A percentile compares a stretch with the other conserved stretches of the same genome.
Evolutionary conservation across 2,888 invertebrate genomes (phyloP).

Genomic region (Rugalucina vietnamica): DNA sequence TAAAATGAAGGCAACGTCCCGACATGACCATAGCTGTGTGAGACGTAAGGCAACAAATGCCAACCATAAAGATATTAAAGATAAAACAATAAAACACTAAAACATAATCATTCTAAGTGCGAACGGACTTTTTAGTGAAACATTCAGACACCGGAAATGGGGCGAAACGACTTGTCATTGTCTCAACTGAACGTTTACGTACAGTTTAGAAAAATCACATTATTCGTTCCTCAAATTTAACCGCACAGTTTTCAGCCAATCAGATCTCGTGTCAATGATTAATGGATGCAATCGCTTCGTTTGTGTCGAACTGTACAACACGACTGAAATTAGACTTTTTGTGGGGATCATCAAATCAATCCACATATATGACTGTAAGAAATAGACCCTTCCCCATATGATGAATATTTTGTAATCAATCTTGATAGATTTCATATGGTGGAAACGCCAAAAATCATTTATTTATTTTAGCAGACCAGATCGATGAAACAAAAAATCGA

Average conservation of each 20-base stretch:
- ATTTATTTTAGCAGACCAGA: not conserved
- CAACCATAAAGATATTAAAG: too few relatives aligned
- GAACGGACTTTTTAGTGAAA: too few relatives aligned
- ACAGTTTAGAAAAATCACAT: too few relatives aligned
- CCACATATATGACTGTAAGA: constrained; percentile 58
- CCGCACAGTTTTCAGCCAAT: constrained; percentile 29
- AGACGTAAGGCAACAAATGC: too few relatives aligned
- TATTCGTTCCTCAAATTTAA: not conserved
- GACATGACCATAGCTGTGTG: too few relatives aligned
- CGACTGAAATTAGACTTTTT: constrained; percentile 77
- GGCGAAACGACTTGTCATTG: too few relatives aligned
- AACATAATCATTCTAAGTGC: too few relatives aligned
- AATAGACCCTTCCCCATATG: not conserved
- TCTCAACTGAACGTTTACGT: too few relatives aligned
- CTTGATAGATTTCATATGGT: not conserved
- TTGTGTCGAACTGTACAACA: constrained; percentile 75
- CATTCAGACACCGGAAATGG: too few relatives aligned
- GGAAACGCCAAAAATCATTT: too few relatives aligned
- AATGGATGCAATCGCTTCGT: constrained; percentile 77
- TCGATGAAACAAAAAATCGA: not conserved
- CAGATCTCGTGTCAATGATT: not conserved
- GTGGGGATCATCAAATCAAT: constrained; percentile 67
- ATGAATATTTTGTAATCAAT: not conserved
- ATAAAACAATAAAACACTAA: too few relatives aligned
- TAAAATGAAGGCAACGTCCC: too few relatives aligned